These are phyloP conservation scores for Penaeus japonicus DNA, from an alignment of 1,140 invertebrate species.

Conservation along the genomic window DNA sequence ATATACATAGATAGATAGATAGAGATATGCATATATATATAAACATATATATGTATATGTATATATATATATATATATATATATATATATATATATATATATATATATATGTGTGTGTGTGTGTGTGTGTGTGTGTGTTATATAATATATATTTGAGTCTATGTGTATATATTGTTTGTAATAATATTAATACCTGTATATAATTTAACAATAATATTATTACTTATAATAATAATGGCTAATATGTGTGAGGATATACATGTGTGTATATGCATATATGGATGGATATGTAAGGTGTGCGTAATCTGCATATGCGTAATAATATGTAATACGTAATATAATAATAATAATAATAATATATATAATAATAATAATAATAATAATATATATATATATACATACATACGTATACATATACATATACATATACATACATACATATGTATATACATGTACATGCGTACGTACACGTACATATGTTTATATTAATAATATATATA, in stretches of 20 bases:
- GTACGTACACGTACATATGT: neutral
- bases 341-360: neutral
- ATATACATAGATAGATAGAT: neutral
- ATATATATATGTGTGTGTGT: constrained; percentile 10
- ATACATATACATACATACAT: neutral
- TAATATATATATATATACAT: neutral
- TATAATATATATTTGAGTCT: too few species aligned
- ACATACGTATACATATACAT: neutral
- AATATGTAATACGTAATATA: too few species aligned
- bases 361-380: neutral
- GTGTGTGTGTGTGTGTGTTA: constrained; percentile 17
- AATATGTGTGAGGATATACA: too few species aligned
- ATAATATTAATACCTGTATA: too few species aligned
- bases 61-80: neutral
- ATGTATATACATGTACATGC: neutral
- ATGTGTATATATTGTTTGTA: too few species aligned
- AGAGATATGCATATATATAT: neutral
- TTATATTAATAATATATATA: too few species aligned
- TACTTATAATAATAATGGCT: neutral
- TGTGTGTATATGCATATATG: constrained; percentile 20
- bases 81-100: neutral
- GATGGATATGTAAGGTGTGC: neutral
- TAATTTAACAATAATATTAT: too few species aligned
- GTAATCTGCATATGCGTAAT: neutral
- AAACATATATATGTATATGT: neutral